Evolutionary conservation across 2,888 invertebrate genomes (phyloP), one percentile per base, ranked within the genome.

Genomic region (Quadroppia sp.): DNA sequence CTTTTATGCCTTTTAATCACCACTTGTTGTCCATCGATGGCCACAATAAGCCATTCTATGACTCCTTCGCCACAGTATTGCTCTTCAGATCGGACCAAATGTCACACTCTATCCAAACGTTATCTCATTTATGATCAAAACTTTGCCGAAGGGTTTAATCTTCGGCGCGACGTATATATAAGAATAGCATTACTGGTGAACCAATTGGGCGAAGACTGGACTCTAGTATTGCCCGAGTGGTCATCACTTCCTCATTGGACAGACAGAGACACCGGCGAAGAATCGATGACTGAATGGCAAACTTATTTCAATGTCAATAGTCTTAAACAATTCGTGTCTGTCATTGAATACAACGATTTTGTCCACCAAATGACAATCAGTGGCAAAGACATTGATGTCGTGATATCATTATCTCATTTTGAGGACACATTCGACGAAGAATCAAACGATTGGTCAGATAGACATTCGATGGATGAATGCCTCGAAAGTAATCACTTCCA

Each of bases 141-240:
- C 85, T 89, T 89, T 2, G 89, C 91, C 0, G 98, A 99, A 85
- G 99, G 99, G 0, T 99, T 99, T 81, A 99, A 99, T 85, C 86
- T 99, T 76, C 86, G 96, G 20, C 86, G 98, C 45, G 98, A 99
- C 85, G 97, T 99, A 1, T 98, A 94, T 80, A 89, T 98, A 86
- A 87, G 98, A 78, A 86, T 95, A 79, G 94, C 96, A 1, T 89
- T 91, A 67, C 88, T 96, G 81, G 85, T 92, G 0, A 86, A 89
- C 40, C 86, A 88, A 75, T 84, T 94, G 72, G 85, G 87, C 75
- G 85, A 85, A 74, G 81, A 83, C 67, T 85, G 85, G 85, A 82
- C 82, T 42, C 79, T 86, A 79, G 84, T 83, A 69, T 84, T 99
- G 77, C 97, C 97, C 17, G 95, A 98, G 0, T 99, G 96, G 93